phyloP scores from a whole-genome alignment of 2,888 invertebrate genomes.

The Panzeria rudis region DNA sequence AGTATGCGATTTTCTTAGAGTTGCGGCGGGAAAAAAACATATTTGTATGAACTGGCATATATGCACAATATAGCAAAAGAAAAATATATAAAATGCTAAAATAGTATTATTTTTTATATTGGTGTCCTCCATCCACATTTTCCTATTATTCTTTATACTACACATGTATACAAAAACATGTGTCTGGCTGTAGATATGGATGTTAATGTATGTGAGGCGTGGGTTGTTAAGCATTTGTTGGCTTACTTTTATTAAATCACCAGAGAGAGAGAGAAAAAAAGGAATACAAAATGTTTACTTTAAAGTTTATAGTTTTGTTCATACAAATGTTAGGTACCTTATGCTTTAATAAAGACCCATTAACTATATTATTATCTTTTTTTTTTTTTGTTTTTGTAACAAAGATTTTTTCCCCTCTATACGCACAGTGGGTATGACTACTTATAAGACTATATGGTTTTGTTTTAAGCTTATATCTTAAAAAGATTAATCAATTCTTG shows the following conservation, averaged over 20 bases:
- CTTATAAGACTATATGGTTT: not conserved
- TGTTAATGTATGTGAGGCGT: conserved; percentile 43
- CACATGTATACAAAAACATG: not conserved
- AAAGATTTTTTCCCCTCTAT: conserved; percentile 6
- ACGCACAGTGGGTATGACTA: conserved; percentile 50
- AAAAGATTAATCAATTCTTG: conserved; percentile 31
- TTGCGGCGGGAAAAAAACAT: not conserved
- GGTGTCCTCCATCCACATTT: conserved; percentile 5
- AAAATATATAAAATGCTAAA: not conserved
- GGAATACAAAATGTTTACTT: conserved; percentile 19
- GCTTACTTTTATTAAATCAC: conserved; percentile 46
- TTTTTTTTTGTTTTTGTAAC: conserved; percentile 8
- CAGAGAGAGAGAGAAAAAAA: conserved; percentile 3
- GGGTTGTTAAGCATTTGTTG: conserved; percentile 70
- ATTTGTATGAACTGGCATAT: conserved; percentile 3
- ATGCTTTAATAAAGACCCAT: conserved; percentile 70
- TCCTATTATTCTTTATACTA: not conserved
- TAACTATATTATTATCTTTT: conserved; percentile 62
- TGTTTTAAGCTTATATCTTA: conserved; percentile 3
- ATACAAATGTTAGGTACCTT: conserved; percentile 58
- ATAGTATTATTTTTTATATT: conserved; percentile 29
- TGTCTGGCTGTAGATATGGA: not conserved
- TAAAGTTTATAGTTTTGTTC: conserved; percentile 47
- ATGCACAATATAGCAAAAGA: not conserved
- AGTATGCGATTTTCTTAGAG: conserved; percentile 22